Conservation (phyloP, 2,888 invertebrate species). For the Antheraea assamensis region DNA sequence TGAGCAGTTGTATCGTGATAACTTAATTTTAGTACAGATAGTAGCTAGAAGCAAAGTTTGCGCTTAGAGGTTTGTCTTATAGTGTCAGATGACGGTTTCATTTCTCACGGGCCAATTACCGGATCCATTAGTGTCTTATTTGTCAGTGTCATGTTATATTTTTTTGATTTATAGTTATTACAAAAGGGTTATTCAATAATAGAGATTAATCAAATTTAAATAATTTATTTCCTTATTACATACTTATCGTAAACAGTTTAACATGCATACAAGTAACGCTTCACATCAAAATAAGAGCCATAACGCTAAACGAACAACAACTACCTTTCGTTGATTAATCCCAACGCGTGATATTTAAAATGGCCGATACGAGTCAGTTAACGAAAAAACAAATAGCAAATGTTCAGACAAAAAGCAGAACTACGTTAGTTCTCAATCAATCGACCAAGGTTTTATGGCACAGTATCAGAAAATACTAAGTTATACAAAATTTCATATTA, state of each 20-base stretch:
- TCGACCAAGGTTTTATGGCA: neutral
- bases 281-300: constrained; percentile 71
- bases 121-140: no score
- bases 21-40: no score
- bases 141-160: no score
- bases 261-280: constrained; percentile 73
- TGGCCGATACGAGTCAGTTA: neutral
- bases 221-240: constrained; percentile 22
- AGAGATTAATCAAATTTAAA: constrained; percentile 21
- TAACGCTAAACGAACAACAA: constrained; percentile 52
- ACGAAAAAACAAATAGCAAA: neutral
- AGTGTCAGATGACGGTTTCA: no score
- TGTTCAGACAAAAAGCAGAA: neutral
- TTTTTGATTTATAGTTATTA: no score
- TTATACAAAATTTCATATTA: neutral
- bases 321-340: constrained; percentile 25
- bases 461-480: neutral
- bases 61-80: no score
- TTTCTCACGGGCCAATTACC: no score
- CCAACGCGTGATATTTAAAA: constrained; percentile 23
- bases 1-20: no score
- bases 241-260: constrained; percentile 64
- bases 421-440: neutral
- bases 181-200: neutral
- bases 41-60: no score